Percentiles rank a stretch among this genome's conserved stretches.
phyloP scores from a whole-genome alignment of 2,888 invertebrate genomes.

The Onchidella celtica region DNA sequence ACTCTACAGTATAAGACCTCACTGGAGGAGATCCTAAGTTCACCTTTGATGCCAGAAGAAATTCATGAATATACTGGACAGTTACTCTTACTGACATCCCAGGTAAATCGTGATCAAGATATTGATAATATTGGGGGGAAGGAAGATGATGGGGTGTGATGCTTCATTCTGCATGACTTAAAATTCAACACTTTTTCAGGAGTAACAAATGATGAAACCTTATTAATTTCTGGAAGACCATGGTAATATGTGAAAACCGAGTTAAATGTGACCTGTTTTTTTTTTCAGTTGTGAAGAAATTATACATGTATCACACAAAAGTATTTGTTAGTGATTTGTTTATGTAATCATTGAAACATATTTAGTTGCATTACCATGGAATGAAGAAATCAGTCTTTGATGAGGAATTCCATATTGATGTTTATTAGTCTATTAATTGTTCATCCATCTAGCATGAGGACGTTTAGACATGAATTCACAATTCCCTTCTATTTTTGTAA shows the following conservation, averaged over 20 bases:
- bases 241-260: too few species aligned
- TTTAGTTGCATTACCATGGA: not conserved
- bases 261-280: not conserved
- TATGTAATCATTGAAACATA: not conserved
- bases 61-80: slow-evolving; percentile 2
- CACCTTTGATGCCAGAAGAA: slow-evolving; percentile 12
- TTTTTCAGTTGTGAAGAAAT: not conserved
- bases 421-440: too few species aligned
- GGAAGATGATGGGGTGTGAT: too few species aligned
- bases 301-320: not conserved
- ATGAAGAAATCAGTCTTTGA: not conserved
- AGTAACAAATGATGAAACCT: too few species aligned
- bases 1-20: slow-evolving; percentile 1
- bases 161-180: too few species aligned
- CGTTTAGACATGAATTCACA: too few species aligned
- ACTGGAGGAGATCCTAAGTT: slow-evolving; percentile 17
- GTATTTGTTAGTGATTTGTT: not conserved
- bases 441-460: too few species aligned
- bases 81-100: slow-evolving; percentile 11
- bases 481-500: too few species aligned
- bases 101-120: slow-evolving; percentile 28
- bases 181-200: too few species aligned
- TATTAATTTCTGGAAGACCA: too few species aligned
- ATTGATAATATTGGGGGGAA: too few species aligned
- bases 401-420: too few species aligned